phyloP scores from a whole-genome alignment of 1,140 invertebrate species.

The Hycleus cichorii region DNA sequence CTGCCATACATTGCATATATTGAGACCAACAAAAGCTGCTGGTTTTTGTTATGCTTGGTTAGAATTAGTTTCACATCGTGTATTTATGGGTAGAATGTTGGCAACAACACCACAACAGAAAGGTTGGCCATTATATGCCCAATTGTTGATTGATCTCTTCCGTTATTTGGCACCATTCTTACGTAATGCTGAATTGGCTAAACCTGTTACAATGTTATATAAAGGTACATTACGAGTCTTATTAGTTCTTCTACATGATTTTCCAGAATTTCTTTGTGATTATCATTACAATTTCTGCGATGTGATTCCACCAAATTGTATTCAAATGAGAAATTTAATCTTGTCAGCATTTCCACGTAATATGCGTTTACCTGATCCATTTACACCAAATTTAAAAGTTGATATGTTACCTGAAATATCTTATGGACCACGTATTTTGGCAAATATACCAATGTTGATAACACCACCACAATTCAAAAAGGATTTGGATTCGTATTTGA shows the following conservation, averaged over 20 bases:
- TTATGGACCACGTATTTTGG: constrained; percentile 77
- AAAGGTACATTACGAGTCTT: constrained; percentile 94
- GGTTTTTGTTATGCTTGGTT: constrained; percentile 98
- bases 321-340: constrained; percentile 98
- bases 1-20: constrained; percentile 85
- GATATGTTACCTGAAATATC: constrained; percentile 86
- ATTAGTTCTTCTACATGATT: constrained; percentile 95
- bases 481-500: constrained; percentile 94
- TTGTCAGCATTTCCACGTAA: constrained; percentile 95
- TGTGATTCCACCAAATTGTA: constrained; percentile 97
- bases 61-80: constrained; percentile 91
- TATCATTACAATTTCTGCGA: constrained; percentile 99
- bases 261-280: constrained; percentile 98
- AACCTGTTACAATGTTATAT: constrained; percentile 88
- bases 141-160: constrained; percentile 91
- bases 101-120: constrained; percentile 79
- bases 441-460: constrained; percentile 83
- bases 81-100: constrained; percentile 91
- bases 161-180: constrained; percentile 95
- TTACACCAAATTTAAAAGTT: constrained; percentile 94
- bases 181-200: constrained; percentile 90
- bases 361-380: constrained; percentile 96
- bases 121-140: constrained; percentile 83
- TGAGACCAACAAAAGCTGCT: constrained; percentile 90
- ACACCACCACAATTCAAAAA: constrained; percentile 85